Percentiles rank a stretch among this genome's conserved stretches.
Conservation (phyloP, 2,797 vertebrate genomes). For the Odontamblyopus rebecca region DNA sequence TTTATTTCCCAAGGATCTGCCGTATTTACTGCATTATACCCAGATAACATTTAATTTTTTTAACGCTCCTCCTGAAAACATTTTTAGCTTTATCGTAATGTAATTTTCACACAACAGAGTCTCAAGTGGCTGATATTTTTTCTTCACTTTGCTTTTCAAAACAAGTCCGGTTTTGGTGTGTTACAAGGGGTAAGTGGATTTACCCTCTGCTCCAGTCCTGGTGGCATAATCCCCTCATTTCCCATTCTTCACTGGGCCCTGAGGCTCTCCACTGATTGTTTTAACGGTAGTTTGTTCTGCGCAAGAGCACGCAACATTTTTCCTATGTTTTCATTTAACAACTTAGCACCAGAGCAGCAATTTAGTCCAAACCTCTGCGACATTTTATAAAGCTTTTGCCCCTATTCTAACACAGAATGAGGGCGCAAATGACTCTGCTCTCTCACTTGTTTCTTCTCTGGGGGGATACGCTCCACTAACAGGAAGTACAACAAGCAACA, state of each 20-base stretch:
- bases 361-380: constrained; percentile 52
- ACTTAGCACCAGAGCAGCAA: constrained; percentile 52
- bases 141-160: constrained; percentile 22
- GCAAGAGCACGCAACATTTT: constrained; percentile 57
- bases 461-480: constrained; percentile 61
- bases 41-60: background rate
- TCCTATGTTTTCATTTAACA: constrained; percentile 46
- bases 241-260: constrained; percentile 61
- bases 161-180: constrained; percentile 43
- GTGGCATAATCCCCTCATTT: constrained; percentile 68
- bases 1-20: no score
- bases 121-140: constrained; percentile 15
- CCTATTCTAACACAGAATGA: constrained; percentile 49
- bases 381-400: constrained; percentile 42
- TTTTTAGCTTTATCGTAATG: constrained; percentile 22
- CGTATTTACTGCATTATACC: background rate
- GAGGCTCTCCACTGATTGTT: constrained; percentile 60
- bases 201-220: constrained; percentile 46
- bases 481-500: constrained; percentile 65
- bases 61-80: background rate
- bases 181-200: constrained; percentile 59
- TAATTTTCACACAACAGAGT: constrained; percentile 21
- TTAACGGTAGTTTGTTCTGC: constrained; percentile 62
- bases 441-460: constrained; percentile 61
- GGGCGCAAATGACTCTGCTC: constrained; percentile 63